phyloP scores from a whole-genome alignment of 2,888 invertebrate species.

The Tolmerus cingulatus region DNA sequence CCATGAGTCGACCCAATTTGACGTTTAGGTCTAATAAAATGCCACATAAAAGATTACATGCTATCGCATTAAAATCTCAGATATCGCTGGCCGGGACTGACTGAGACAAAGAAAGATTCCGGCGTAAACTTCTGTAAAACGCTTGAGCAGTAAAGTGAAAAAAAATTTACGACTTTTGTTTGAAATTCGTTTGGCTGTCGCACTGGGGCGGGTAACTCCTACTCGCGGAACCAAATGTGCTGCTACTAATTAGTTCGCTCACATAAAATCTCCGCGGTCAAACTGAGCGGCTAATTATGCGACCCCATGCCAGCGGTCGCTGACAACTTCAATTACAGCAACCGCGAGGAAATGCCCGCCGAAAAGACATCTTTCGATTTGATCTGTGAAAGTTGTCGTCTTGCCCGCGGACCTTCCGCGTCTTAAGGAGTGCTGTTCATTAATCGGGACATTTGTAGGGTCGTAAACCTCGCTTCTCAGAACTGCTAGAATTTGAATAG shows the following conservation, averaged over 20 bases:
- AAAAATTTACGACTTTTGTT: slow-evolving; percentile 17
- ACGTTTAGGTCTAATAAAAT: slow-evolving; percentile 13
- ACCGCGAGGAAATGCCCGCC: neutral
- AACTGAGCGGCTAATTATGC: slow-evolving; percentile 25
- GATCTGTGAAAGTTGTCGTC: slow-evolving; percentile 30
- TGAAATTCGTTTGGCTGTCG: neutral
- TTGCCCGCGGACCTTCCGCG: slow-evolving; percentile 4
- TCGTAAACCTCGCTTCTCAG: neutral
- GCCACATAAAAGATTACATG: slow-evolving; percentile 23
- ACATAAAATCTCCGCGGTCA: slow-evolving; percentile 4
- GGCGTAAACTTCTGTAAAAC: neutral
- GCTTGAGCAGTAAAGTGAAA: slow-evolving; percentile 26
- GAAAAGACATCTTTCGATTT: slow-evolving; percentile 23
- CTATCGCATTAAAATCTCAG: slow-evolving; percentile 30
- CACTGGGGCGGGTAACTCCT: neutral
- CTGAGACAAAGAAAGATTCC: slow-evolving; percentile 5
- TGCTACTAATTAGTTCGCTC: slow-evolving; percentile 33
- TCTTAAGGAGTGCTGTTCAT: neutral
- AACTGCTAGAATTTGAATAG: neutral
- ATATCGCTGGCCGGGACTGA: neutral
- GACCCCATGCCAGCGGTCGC: slow-evolving; percentile 12
- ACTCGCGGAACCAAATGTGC: slow-evolving; percentile 14
- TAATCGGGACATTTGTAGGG: neutral
- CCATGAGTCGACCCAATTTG: slow-evolving; percentile 17
- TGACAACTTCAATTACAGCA: slow-evolving; percentile 22